Conservation (phyloP, 2,797 vertebrate species). For the Gymnothorax javanicus region DNA sequence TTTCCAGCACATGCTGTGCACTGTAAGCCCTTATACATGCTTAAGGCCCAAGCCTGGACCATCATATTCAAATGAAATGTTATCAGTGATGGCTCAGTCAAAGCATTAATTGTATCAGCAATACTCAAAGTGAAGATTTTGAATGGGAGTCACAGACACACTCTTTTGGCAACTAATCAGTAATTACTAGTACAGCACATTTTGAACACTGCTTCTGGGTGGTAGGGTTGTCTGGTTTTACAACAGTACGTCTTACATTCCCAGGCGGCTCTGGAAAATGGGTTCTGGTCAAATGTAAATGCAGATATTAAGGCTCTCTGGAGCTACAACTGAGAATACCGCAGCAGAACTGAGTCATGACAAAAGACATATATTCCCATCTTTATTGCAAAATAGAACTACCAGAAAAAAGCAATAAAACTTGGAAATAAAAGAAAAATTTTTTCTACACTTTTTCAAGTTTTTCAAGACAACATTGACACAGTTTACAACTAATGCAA, state of each 20-base stretch:
- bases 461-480: not conserved
- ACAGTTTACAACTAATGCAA: not conserved
- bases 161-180: not conserved
- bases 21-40: not conserved
- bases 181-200: not conserved
- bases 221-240: not conserved
- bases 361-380: not conserved
- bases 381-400: not conserved
- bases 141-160: not conserved
- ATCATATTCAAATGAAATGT: not conserved
- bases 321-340: conserved; percentile 13
- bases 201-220: not conserved
- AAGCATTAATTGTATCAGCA: not conserved
- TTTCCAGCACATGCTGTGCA: not conserved
- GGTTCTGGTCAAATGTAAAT: not conserved
- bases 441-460: not conserved
- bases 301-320: conserved; percentile 3
- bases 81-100: not conserved
- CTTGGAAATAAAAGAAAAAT: not conserved
- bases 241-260: not conserved
- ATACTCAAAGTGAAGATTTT: not conserved
- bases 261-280: not conserved
- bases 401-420: not conserved
- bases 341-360: not conserved
- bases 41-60: not conserved